Evolutionary conservation across 2,888 invertebrate species (phyloP).

Genomic region (Campaea margaritaria): DNA sequence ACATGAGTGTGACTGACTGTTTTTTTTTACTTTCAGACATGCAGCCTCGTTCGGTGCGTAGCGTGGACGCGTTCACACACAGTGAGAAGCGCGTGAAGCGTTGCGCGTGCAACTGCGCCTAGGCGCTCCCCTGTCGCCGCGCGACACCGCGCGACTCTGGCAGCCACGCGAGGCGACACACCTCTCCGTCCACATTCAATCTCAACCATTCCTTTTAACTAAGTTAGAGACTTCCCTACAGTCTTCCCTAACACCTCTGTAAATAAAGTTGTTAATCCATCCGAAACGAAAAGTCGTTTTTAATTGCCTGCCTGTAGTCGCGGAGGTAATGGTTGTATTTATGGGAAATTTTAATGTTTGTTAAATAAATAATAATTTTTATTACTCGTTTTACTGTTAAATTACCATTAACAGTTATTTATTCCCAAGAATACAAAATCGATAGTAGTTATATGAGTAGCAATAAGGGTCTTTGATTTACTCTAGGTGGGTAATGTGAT

Average conservation of each 20-base stretch:
- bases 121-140: conserved; percentile 33
- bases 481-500: conserved; percentile 37
- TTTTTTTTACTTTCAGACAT: conserved; percentile 85
- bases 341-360: conserved; percentile 62
- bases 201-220: conserved; percentile 45
- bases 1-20: too few species aligned
- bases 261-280: conserved; percentile 71
- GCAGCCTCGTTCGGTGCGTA: conserved; percentile 90
- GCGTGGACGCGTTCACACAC: conserved; percentile 77
- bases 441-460: conserved; percentile 35
- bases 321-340: conserved; percentile 55
- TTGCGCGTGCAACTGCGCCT: conserved; percentile 91
- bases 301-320: conserved; percentile 53
- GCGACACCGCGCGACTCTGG: too few species aligned
- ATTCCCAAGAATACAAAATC: conserved; percentile 46
- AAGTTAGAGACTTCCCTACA: conserved; percentile 19
- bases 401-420: conserved; percentile 40
- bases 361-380: conserved; percentile 63
- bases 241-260: conserved; percentile 59
- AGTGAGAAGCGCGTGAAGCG: conserved; percentile 89
- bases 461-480: conserved; percentile 23
- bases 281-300: conserved; percentile 61
- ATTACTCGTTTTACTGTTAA: conserved; percentile 53
- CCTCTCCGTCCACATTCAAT: conserved; percentile 60
- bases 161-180: conserved; percentile 20